Percentiles rank a stretch among this genome's conserved stretches.
Conservation (phyloP, 2,797 vertebrate species). For the Cyprinella venusta region DNA sequence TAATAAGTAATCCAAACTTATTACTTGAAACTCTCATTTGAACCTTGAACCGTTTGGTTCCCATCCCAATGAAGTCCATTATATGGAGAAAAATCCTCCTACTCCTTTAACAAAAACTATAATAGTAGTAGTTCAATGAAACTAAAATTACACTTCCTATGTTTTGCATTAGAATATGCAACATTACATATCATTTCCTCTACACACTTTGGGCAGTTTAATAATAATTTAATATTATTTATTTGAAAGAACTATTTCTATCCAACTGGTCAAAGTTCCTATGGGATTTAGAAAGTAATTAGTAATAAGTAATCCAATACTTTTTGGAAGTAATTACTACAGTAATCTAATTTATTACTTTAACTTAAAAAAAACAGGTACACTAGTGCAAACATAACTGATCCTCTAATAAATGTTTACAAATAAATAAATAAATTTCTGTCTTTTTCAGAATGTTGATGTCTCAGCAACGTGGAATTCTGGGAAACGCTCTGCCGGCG, state of each 20-base stretch:
- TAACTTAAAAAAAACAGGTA: background rate
- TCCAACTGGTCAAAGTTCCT: background rate
- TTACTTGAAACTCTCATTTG: too few species aligned
- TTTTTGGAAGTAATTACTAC: background rate
- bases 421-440: too few species aligned
- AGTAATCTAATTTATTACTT: background rate
- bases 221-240: background rate
- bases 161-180: background rate
- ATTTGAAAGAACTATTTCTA: background rate
- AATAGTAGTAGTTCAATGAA: background rate
- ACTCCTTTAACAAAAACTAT: too few species aligned
- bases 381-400: too few species aligned
- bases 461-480: conserved; percentile 59
- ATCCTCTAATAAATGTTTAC: too few species aligned
- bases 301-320: background rate
- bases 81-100: too few species aligned
- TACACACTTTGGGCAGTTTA: background rate
- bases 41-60: too few species aligned
- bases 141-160: background rate
- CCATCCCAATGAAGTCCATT: too few species aligned
- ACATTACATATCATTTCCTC: conserved; percentile 26
- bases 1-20: background rate
- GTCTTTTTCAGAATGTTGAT: conserved; percentile 78
- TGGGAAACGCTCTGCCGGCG: conserved; percentile 62
- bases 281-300: background rate